Evolutionary conservation across 2,113 vertebrate species (phyloP), one percentile per base, ranked within the genome.

Genomic region (Cephalopholis sonnerati): DNA sequence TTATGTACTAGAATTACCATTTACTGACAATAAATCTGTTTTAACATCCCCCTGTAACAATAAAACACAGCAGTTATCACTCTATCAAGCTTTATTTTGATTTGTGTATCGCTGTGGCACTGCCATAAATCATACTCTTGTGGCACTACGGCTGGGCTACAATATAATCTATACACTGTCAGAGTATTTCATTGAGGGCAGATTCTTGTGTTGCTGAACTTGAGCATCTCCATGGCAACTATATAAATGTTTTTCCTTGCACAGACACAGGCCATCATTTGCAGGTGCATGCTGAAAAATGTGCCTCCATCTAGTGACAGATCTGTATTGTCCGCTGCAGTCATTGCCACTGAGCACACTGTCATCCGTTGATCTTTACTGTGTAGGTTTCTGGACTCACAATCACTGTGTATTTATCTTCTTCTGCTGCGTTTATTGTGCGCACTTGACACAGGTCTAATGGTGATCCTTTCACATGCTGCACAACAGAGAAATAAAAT

Each of bases 41-140:
- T 36, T 61, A 74, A 65, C 11, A 13, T 81, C 78, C 58, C 24
- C 25, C 25, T 20, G 27, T 79, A 79, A 89, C n/a, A 72, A 73
- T 84, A 63, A 83, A 69, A 81, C 48, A 32, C 24, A 44, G 44
- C 67, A 81, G 59, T 85, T 86, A 82, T 86, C 67, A 81, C 78
- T 79, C 53, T 55, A 29, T 81, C n/a, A 76, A n/a, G 58, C 27
- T 67, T 86, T 48, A 71, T 65, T 86, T 68, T 80, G 82, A 84
- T 77, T 72, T 81, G 55, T 83, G 80, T 24, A n/a, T 24, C 32
- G 41, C 41, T 55, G 57, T 16, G 54, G 18, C 29, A 11, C 65
- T 1, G 16, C n/a, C 44, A 53, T 84, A 76, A 83, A 89, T 88
- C 82, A 90, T 65, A 69, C 55, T 41, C 55, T 36, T 51, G 46